Base-by-base conservation (phyloP, 2,888 invertebrate genomes). In the Tetragonisca angustula region DNA sequence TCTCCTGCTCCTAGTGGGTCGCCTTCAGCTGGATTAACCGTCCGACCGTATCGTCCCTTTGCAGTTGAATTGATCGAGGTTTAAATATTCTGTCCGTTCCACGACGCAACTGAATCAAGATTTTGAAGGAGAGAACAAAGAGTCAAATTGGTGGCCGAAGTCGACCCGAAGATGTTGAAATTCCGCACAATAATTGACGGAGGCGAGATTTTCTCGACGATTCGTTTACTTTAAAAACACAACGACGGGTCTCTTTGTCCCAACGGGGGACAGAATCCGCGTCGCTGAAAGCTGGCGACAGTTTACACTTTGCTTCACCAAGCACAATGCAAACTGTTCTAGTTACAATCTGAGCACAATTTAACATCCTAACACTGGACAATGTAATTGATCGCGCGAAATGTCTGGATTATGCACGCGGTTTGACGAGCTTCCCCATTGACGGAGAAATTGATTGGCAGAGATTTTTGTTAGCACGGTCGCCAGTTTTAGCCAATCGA, bases 361-460 rank as follows among this genome's bases (percentile, higher is more conserved):
- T 43, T 68, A 68, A 72, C 75, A 71, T 21, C 61, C n/a, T 36
- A 71, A 54, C 79, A 52, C 61, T 54, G 56, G 50, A 79, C 82
- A 81, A 81, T 81, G 81, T 83, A 83, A 83, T 83, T 72, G 82
- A 81, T 81, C 81, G 71, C 19, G 61, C 67, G 71, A 68, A 81
- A 81, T 76, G 81, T 81, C 82, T 67, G 71, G 76, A 83, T 83
- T 81, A 83, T 72, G 67, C 75, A 67, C 17, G 49, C 67, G 3
- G 56, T 32, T 75, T 67, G 82, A 83, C 76, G 62, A 67, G 50
- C 52, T 6, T 0, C 19, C 19, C 56, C 15, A 32, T 76, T n/a
- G 27, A 50, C 62, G 27, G 56, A 62, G 76, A 62, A 81, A 83
- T 72, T 69, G 76, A 81, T 76, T 72, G 83, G 62, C 68, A 68